These are phyloP conservation scores for Cheilosia vernalis DNA, from an alignment of 2,888 invertebrate species.

Conservation along the genomic window DNA sequence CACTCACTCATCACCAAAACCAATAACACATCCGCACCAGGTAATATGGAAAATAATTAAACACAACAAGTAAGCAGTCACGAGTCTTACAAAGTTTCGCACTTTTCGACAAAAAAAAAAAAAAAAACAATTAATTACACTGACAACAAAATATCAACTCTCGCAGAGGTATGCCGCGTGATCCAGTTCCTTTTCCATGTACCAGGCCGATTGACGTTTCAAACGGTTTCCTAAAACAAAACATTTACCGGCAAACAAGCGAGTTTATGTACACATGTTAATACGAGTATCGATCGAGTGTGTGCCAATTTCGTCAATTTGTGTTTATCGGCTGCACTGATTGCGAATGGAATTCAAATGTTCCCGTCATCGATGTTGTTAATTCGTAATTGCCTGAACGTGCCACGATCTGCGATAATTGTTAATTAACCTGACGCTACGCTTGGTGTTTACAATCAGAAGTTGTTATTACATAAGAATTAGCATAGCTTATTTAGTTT, in stretches of 20 bases:
- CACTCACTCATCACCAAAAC: conserved; percentile 72
- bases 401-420: conserved; percentile 56
- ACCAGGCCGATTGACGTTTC: conserved; percentile 19
- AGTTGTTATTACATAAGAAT: conserved; percentile 46
- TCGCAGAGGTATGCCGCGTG: neutral
- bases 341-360: conserved; percentile 42
- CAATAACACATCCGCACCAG: conserved; percentile 20
- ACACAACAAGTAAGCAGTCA: neutral
- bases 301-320: conserved; percentile 55
- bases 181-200: conserved; percentile 1
- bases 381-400: conserved; percentile 49
- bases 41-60: conserved; percentile 6
- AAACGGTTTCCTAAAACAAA: conserved; percentile 30
- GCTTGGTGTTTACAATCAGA: conserved; percentile 43
- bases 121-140: neutral
- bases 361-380: conserved; percentile 38
- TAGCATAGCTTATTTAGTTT: conserved; percentile 42
- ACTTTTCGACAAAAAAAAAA: neutral
- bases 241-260: conserved; percentile 25
- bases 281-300: neutral
- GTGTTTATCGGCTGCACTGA: conserved; percentile 35
- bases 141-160: conserved; percentile 8
- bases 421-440: conserved; percentile 60
- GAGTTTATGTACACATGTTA: neutral
- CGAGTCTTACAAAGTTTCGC: neutral